phyloP scores from a whole-genome alignment of 2,797 vertebrate genomes.

The Bradypodion pumilum region DNA sequence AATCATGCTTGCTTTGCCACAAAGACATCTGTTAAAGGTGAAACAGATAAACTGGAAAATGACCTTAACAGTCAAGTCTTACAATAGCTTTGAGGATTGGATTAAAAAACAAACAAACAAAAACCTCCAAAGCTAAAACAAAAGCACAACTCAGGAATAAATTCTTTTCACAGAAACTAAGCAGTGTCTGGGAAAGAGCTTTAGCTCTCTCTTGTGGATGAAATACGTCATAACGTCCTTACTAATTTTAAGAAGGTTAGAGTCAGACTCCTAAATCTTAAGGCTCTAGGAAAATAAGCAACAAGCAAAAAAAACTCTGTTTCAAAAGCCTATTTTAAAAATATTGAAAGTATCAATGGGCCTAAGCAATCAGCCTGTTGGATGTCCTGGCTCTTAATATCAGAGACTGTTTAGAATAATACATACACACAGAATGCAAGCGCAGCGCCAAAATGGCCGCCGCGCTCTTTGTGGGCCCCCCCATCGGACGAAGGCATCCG shows the following conservation, averaged over 20 bases:
- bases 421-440: no score
- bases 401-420: no score
- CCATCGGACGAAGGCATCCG: no score
- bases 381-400: no score
- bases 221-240: conserved; percentile 6
- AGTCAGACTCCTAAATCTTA: no score
- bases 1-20: background rate
- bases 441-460: no score
- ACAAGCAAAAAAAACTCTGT: no score
- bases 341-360: no score
- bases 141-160: background rate
- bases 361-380: no score
- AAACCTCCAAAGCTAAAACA: background rate
- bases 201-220: conserved; percentile 66
- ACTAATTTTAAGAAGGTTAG: background rate
- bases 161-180: background rate
- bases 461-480: no score
- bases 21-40: background rate
- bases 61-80: background rate
- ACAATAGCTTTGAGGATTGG: background rate
- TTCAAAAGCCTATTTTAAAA: no score
- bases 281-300: no score
- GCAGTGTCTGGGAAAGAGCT: conserved; percentile 35
- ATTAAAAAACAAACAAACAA: background rate
- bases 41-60: conserved; percentile 12